Conservation (phyloP, 2,113 vertebrate genomes). For the Chunga burmeisteri region DNA sequence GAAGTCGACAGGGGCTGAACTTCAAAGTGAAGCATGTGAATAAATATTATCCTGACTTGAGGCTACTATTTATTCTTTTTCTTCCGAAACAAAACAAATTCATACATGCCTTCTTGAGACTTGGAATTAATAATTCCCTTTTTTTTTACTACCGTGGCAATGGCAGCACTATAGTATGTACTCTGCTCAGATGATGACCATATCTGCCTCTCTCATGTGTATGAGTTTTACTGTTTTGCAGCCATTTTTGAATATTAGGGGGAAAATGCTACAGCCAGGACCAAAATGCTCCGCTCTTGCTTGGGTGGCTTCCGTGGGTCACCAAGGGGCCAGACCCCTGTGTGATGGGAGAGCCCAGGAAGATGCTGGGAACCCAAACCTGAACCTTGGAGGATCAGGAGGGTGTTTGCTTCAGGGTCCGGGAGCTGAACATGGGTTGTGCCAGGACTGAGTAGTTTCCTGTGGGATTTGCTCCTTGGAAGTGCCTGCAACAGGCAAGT, state of each 20-base stretch:
- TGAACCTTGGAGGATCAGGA: not conserved
- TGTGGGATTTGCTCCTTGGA: not conserved
- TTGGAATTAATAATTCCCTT: not conserved
- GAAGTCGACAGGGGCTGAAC: conserved; percentile 20
- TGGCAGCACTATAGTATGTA: not conserved
- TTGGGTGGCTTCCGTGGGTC: not conserved
- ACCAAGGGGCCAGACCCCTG: fast-evolving
- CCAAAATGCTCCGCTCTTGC: not conserved
- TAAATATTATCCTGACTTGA: conserved; percentile 45
- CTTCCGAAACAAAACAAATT: conserved; percentile 32
- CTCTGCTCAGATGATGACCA: not conserved
- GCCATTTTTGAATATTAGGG: not conserved
- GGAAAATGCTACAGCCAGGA: not conserved
- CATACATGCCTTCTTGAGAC: not conserved
- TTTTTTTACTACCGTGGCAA: not conserved
- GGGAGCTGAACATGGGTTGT: fast-evolving
- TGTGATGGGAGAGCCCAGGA: not conserved
- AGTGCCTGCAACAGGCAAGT: not conserved
- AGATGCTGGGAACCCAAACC: not conserved
- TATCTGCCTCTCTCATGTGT: not conserved
- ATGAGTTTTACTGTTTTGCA: not conserved
- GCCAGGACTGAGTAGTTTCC: fast-evolving
- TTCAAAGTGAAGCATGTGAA: conserved; percentile 34
- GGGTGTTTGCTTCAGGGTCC: not conserved
- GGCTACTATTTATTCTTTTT: conserved; percentile 29